Evolutionary conservation across 2,113 vertebrate species (phyloP), one percentile per base, ranked within the genome.

Genomic region (Abramis brama): DNA sequence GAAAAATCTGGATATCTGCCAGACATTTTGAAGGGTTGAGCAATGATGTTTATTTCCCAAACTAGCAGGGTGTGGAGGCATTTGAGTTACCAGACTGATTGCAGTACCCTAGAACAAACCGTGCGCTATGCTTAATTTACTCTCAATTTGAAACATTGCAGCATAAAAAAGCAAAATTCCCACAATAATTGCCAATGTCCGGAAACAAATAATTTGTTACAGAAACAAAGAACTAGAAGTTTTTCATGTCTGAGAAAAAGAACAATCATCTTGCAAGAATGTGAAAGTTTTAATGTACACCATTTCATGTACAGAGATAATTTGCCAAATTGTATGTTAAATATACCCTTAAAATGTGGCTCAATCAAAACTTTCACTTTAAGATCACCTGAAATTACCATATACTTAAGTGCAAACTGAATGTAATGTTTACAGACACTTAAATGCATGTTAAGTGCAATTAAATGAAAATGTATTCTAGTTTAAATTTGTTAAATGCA

Each of bases 1-100:
- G 39, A 64, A 36, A 74, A 77, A 19, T 77, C 15, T 30, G 45
- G 3, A 36, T 33, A 36, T 78, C 27, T 57, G 25, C 9, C 75
- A 78, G 50, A 78, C 36, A 78, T 57, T 78, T 52, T 33, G 50
- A 57, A 57, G 27, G n/a, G 71, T 75, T 25, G n/a, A n/a, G n/a
- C 43, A 75, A 57, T 78, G 50, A 30, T 57, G 50, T 36, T 52
- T 78, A 11, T 78, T 78, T 57, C 17, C 50, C 25, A 75, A 75
- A 47, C 71, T 74, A 47, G 12, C 13, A n/a, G 71, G 71, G 71
- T 74, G 43, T 74, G 75, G 45, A 78, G 50, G 33, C 75, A 78
- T 57, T 33, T 57, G 4, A 57, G 50, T 57, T 78, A 57, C 75
- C 50, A 30, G 33, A 78, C 27, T 36, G 75, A 78, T 33, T 78